Evolutionary conservation across 2,113 vertebrate genomes (phyloP).

Genomic region (Hemiprocne comata): DNA sequence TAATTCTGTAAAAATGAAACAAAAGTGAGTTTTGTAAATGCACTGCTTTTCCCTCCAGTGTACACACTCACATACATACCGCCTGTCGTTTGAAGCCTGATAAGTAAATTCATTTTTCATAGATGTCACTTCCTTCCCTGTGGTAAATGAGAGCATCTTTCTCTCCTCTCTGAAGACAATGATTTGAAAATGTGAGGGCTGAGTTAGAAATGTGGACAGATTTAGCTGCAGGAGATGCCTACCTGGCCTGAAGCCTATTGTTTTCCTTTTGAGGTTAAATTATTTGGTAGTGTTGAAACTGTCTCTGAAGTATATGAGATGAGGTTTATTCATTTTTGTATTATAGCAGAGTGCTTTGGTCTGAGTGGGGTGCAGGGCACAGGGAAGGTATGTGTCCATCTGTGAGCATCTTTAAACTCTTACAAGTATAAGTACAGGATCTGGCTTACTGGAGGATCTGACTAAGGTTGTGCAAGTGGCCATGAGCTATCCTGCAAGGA

Average conservation of each 20-base stretch:
- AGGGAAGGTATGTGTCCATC: neutral
- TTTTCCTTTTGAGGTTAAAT: neutral
- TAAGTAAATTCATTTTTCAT: conserved; percentile 45
- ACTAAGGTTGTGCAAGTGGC: neutral
- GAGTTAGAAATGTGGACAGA: neutral
- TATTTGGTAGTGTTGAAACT: neutral
- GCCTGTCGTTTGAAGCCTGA: neutral
- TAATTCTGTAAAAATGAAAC: conserved; percentile 13
- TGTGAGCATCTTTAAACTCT: neutral
- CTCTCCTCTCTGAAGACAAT: neutral
- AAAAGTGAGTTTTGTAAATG: conserved; percentile 8
- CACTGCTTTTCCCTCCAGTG: neutral
- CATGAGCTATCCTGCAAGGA: neutral
- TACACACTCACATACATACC: neutral
- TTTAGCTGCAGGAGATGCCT: neutral
- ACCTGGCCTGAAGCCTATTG: neutral
- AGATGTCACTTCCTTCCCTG: neutral
- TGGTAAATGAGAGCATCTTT: neutral
- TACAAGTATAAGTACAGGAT: neutral
- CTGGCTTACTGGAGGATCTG: neutral
- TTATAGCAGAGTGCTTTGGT: neutral
- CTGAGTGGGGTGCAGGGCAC: neutral
- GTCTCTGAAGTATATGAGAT: neutral
- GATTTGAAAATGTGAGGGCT: neutral
- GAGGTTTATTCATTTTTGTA: neutral